Evolutionary conservation across 2,888 invertebrate genomes (phyloP), one percentile per base, ranked within the genome.

Genomic region (Venusia cambrica): DNA sequence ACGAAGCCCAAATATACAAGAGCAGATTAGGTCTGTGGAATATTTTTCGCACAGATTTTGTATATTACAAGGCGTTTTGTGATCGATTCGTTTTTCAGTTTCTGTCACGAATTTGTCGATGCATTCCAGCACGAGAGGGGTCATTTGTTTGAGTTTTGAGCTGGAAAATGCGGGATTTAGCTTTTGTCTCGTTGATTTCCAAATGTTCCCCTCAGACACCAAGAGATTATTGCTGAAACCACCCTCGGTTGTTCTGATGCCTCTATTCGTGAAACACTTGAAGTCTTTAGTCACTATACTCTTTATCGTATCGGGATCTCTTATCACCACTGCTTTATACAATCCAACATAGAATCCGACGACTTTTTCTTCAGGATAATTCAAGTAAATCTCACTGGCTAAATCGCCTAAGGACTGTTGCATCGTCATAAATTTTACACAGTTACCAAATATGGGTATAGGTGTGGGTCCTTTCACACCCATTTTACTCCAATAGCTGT

Each of bases 121-220:
- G 25, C 57, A 58, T 13, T 60, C 50, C 12, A 60, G 45, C 2
- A 71, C 54, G n/a, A 63, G 31, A 2, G 66, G 60, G 13, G 64
- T 58, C 69, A 70, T 67, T 4, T 62, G 58, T 36, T 64, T 71
- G 0, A 71, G 38, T 43, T 54, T 58, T 1, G 50, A 57, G 5
- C 59, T 54, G 2, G 67, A 60, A 15, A 70, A 73, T 2, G 59
- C 52, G 0, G 71, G 63, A 3, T 66, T 63, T 6, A 71, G 25
- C 21, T 63, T 58, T 16, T 63, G 60, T 9, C 73, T 51, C 30
- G 65, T 38, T 10, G 63, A 37, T 37, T 51, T 62, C 73, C 73
- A 73, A 2, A 51, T 42, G 7, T 69, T 64, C 1, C 68, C 70
- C 9, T 68, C 62, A 6, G 49, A 57, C 1, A 48, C 38, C 19